Evolutionary conservation across 2,888 invertebrate species (phyloP).

Genomic region (Diaprepes abbreviatus): DNA sequence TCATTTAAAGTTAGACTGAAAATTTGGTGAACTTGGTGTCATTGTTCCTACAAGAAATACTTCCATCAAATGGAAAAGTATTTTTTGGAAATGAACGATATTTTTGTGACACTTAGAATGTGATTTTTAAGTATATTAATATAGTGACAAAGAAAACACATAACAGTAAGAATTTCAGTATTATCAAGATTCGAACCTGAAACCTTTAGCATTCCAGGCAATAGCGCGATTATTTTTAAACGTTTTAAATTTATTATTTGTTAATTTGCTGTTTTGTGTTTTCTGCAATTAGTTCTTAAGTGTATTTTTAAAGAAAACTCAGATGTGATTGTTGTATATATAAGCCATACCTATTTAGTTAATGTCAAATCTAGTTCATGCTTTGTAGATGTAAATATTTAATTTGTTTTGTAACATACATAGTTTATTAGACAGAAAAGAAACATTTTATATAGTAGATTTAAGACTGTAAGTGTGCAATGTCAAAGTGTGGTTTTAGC

Average conservation of each 20-base stretch:
- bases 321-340: neutral
- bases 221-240: too few relatives aligned
- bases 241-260: too few relatives aligned
- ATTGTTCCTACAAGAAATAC: neutral
- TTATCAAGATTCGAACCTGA: neutral
- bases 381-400: constrained; percentile 3
- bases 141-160: neutral
- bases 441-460: neutral
- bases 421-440: constrained; percentile 13
- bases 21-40: neutral
- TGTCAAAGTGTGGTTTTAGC: neutral
- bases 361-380: neutral
- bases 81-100: too few relatives aligned
- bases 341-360: neutral
- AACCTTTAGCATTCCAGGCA: neutral
- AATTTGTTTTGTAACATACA: constrained; percentile 9
- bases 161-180: neutral
- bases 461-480: constrained; percentile 13
- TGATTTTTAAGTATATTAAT: neutral
- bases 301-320: neutral
- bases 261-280: constrained; percentile 6
- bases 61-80: too few relatives aligned
- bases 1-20: too few relatives aligned
- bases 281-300: neutral
- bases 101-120: neutral